These are phyloP conservation scores for Helleia helle DNA, from an alignment of 2,888 invertebrate species.

Conservation along the genomic window DNA sequence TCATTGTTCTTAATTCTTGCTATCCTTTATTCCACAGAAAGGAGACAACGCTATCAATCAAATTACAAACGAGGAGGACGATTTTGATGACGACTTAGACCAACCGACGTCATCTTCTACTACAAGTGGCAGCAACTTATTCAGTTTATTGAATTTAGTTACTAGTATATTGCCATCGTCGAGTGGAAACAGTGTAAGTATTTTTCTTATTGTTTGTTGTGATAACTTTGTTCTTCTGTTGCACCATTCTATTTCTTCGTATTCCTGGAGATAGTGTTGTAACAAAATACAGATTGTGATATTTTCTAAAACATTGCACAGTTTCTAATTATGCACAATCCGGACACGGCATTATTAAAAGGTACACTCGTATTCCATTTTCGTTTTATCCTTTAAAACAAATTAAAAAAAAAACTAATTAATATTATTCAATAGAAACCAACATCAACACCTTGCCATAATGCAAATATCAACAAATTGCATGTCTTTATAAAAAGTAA, in stretches of 20 bases:
- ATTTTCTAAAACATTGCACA: neutral
- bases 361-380: too few species aligned
- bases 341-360: too few species aligned
- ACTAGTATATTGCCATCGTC: slow-evolving; percentile 43
- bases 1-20: too few species aligned
- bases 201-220: neutral
- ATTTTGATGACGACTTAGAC: slow-evolving; percentile 34
- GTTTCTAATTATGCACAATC: too few species aligned
- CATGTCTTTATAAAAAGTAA: too few species aligned
- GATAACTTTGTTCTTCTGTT: neutral
- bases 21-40: neutral
- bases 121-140: slow-evolving; percentile 40
- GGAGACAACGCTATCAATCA: neutral
- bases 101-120: slow-evolving; percentile 21
- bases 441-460: too few species aligned
- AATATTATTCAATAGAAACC: too few species aligned
- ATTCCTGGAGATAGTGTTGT: neutral
- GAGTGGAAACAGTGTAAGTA: slow-evolving; percentile 38
- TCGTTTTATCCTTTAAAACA: too few species aligned
- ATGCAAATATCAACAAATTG: too few species aligned
- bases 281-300: neutral
- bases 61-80: slow-evolving; percentile 28
- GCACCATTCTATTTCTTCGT: neutral
- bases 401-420: too few species aligned
- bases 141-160: slow-evolving; percentile 46